phyloP scores from a whole-genome alignment of 2,888 invertebrate genomes.

The Amblyjoppa fuscipennis region DNA sequence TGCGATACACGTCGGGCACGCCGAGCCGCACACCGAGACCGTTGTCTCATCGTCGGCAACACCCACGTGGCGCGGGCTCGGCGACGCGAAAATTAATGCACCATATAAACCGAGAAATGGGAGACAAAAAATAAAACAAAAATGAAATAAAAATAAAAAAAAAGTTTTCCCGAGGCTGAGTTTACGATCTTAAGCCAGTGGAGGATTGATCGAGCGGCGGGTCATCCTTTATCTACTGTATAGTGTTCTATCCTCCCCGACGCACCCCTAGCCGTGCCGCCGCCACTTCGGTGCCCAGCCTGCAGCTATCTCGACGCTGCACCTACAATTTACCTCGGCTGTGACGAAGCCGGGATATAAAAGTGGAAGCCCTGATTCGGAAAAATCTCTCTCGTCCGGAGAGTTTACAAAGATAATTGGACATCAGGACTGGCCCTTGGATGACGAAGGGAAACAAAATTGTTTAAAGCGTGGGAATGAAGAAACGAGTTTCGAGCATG shows the following conservation, averaged over 20 bases:
- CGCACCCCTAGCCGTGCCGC: neutral
- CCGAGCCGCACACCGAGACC: neutral
- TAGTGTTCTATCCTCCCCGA: slow-evolving; percentile 23
- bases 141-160: neutral
- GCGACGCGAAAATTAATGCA: slow-evolving; percentile 47
- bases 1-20: slow-evolving; percentile 4
- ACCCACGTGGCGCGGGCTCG: slow-evolving; percentile 39
- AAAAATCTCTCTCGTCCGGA: too few species aligned
- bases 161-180: slow-evolving; percentile 30
- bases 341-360: neutral
- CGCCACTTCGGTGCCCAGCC: neutral
- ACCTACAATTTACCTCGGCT: neutral
- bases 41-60: slow-evolving; percentile 23
- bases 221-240: slow-evolving; percentile 54
- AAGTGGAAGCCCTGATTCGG: neutral
- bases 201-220: slow-evolving; percentile 55
- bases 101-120: slow-evolving; percentile 40
- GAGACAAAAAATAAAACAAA: slow-evolving; percentile 24
- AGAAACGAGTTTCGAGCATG: too few species aligned
- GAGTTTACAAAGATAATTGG: too few species aligned
- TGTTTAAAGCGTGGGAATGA: too few species aligned
- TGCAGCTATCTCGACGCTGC: neutral
- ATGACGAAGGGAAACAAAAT: too few species aligned
- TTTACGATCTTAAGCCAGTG: slow-evolving; percentile 56
- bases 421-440: too few species aligned